A percentile compares a stretch with the other conserved stretches of the same genome.
Conservation (phyloP, 2,888 invertebrate species). For the Odontothrips loti region DNA sequence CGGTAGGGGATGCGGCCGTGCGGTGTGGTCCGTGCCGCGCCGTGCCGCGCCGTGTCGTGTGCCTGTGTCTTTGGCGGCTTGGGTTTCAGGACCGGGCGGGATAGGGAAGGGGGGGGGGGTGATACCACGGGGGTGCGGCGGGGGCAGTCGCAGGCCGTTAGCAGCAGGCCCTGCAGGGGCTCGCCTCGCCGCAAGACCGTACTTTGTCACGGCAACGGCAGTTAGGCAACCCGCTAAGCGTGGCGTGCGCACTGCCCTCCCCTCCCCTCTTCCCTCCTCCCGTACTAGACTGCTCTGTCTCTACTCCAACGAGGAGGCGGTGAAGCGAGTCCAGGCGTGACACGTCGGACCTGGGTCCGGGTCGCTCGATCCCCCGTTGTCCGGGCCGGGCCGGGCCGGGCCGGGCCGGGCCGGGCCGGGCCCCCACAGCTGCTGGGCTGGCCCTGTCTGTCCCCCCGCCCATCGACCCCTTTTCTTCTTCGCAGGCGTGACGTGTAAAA, state of each 20-base stretch:
- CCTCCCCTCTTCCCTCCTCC: background rate
- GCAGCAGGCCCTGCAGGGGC: background rate
- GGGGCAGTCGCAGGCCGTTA: background rate
- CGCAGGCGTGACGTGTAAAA: too few relatives aligned
- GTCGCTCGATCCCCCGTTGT: background rate
- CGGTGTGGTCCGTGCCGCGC: background rate
- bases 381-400: background rate
- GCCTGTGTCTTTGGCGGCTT: background rate
- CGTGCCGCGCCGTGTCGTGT: background rate
- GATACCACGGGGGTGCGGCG: background rate
- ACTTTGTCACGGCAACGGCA: slow-evolving; percentile 25
- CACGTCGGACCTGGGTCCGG: background rate
- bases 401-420: too few relatives aligned
- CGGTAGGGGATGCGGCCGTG: background rate
- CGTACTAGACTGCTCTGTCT: background rate
- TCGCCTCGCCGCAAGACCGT: background rate
- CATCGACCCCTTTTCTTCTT: too few relatives aligned
- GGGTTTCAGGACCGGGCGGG: background rate
- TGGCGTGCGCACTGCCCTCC: background rate
- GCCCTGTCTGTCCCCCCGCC: too few relatives aligned
- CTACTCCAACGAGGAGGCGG: background rate
- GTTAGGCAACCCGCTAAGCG: slow-evolving; percentile 25
- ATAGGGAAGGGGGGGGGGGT: too few relatives aligned
- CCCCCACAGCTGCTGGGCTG: too few relatives aligned
- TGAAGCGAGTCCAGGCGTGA: background rate